Evolutionary conservation across 2,113 vertebrate genomes (phyloP), one percentile per base, ranked within the genome.

Genomic region (Cheilinus undulatus): DNA sequence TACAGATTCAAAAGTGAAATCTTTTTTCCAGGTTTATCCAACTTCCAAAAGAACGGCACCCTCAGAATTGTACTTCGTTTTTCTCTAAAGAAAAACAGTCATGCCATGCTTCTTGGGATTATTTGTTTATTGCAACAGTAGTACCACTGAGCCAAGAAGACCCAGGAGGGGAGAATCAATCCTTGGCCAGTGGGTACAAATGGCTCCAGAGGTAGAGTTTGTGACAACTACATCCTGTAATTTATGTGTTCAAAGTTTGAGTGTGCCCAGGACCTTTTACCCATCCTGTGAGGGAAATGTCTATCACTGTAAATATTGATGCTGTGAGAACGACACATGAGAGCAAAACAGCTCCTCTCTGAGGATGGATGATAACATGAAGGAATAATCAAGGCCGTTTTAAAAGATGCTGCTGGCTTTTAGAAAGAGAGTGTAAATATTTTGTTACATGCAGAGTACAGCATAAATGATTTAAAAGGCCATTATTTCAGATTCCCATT

Each of bases 261-360:
- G 72, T 66, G 58, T 60, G 51, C 50, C 26, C 62, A 20, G 22
- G 49, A 50, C 64, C 22, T 69, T 67, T 30, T 38, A 5, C 43
- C 15, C 69, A 26, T 40, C 67, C 58, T 52, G 36, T 26, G 64
- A 70, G 76, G 14, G 48, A 60, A 69, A 75, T 73, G 76, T 70
- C 78, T 76, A 73, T 43, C 50, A 34, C 42, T 69, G 63, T 69
- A 73, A 82, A 70, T 72, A 85, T 74, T 69, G 57, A 76, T 72
- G 58, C 50, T 10, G 17, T 24, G 50, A 66, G 36, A 70, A 57
- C 13, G 22, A 49, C 56, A 65, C 20, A 43, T 30, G 50, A 56
- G 32, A 30, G 54, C 52, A 58, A 61, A 80, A 53, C 13, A 52
- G 38, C 65, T 62, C 17, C 1, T 3, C 46, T 32, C 45, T 77